phyloP scores from a whole-genome alignment of 2,113 vertebrate genomes.

The Eonycteris spelaea region DNA sequence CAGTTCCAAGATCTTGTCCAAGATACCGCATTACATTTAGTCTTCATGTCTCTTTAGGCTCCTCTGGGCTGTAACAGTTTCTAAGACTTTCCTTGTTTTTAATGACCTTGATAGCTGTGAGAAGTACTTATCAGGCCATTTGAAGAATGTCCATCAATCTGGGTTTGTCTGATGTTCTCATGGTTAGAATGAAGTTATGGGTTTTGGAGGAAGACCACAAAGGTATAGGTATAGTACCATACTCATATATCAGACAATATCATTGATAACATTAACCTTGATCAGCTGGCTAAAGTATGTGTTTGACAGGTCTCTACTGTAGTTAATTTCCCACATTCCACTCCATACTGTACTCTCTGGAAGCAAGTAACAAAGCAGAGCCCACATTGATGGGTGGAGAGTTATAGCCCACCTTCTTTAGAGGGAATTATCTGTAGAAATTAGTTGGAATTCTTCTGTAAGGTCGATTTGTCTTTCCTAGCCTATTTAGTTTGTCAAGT shows the following conservation, averaged over 20 bases:
- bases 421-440: background rate
- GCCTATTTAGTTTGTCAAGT: background rate
- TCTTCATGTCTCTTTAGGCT: background rate
- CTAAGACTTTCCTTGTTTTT: background rate
- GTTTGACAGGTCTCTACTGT: background rate
- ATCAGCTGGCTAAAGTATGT: background rate
- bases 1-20: background rate
- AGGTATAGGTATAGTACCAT: background rate
- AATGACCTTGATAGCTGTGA: background rate
- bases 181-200: background rate
- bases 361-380: background rate
- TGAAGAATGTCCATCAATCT: background rate
- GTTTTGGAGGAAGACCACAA: background rate
- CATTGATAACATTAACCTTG: background rate
- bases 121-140: background rate
- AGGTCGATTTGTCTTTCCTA: background rate
- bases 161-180: background rate
- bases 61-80: background rate
- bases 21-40: background rate
- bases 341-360: background rate
- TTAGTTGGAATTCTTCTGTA: background rate
- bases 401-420: background rate
- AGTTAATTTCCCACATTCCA: background rate
- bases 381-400: background rate
- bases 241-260: background rate